Conservation (phyloP, 1,140 invertebrate species). For the Pseudachorutes palmiensis region DNA sequence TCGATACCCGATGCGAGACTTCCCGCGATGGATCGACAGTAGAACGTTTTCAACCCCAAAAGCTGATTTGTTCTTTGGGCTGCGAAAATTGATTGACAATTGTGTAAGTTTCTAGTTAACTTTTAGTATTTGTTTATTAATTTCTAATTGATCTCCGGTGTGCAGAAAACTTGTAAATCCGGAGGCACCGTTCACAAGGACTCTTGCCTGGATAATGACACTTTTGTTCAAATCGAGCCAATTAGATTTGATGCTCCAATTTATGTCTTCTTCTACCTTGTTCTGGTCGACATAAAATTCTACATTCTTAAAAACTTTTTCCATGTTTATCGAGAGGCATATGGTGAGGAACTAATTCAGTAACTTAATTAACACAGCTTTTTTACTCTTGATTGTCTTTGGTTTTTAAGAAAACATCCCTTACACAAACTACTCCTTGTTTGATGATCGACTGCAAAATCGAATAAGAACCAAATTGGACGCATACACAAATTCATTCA, state of each 20-base stretch:
- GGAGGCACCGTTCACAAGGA: not conserved
- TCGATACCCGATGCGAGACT: slow-evolving; percentile 16
- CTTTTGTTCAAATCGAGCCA: slow-evolving; percentile 13
- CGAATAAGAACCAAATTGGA: slow-evolving; percentile 4
- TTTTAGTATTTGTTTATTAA: too few species aligned
- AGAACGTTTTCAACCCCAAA: slow-evolving; percentile 11
- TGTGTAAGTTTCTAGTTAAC: slow-evolving; percentile 13
- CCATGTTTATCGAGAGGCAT: slow-evolving; percentile 15
- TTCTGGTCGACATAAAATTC: slow-evolving; percentile 18
- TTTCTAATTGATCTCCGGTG: not conserved
- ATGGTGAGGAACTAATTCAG: slow-evolving; percentile 11
- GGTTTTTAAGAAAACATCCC: not conserved
- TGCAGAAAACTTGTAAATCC: slow-evolving; percentile 9
- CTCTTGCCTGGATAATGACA: slow-evolving; percentile 6
- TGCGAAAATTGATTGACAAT: slow-evolving; percentile 18
- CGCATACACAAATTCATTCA: not conserved
- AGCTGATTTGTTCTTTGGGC: slow-evolving; percentile 17
- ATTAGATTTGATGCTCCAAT: slow-evolving; percentile 16
- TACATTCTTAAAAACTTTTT: slow-evolving; percentile 17
- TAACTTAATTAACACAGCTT: not conserved
- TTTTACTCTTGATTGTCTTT: not conserved
- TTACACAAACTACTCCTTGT: not conserved
- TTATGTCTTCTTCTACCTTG: slow-evolving; percentile 15
- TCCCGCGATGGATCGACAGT: slow-evolving; percentile 5
- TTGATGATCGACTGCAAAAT: not conserved